phyloP scores from a whole-genome alignment of 1,140 invertebrate genomes.

The Trachymyrmex cornetzi region DNA sequence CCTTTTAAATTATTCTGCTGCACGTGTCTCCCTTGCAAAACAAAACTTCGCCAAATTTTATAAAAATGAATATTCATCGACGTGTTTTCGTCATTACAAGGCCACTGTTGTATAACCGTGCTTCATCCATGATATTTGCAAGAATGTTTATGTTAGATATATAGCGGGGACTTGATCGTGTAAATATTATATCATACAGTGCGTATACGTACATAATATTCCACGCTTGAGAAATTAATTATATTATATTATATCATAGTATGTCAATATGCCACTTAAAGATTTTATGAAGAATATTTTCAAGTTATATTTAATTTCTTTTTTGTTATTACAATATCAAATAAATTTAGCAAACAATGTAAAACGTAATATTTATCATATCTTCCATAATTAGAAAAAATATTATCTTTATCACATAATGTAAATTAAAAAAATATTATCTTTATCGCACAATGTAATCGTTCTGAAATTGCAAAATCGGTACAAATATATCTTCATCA shows the following conservation, averaged over 20 bases:
- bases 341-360: not conserved
- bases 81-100: not conserved
- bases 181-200: too few relatives aligned
- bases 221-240: too few relatives aligned
- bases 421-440: not conserved
- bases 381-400: not conserved
- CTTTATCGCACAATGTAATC: not conserved
- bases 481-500: not conserved
- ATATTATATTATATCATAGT: too few relatives aligned
- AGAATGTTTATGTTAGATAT: too few relatives aligned
- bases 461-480: not conserved
- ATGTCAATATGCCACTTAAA: too few relatives aligned
- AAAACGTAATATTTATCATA: not conserved
- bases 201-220: too few relatives aligned
- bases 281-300: not conserved
- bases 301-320: not conserved
- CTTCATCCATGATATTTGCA: too few relatives aligned
- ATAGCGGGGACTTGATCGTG: too few relatives aligned
- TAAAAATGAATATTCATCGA: not conserved
- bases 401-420: not conserved
- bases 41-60: not conserved
- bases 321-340: not conserved
- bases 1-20: constrained; percentile 10
- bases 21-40: not conserved
- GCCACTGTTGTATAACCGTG: not conserved